phyloP scores from a whole-genome alignment of 2,113 vertebrate genomes.

The Stictonetta naevosa region DNA sequence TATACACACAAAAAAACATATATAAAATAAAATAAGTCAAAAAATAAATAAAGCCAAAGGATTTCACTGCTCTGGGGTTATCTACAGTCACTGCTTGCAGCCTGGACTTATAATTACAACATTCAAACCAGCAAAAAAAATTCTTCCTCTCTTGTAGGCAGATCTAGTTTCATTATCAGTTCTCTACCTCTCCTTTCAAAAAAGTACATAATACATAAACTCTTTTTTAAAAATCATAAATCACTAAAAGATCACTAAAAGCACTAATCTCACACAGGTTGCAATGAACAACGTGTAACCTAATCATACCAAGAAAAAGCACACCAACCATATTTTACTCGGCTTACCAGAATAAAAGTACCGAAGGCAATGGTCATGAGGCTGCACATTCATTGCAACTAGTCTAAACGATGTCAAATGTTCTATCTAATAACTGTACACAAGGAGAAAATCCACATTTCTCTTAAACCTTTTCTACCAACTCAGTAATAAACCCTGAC shows the following conservation, averaged over 20 bases:
- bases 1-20: neutral
- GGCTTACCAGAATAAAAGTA: constrained; percentile 7
- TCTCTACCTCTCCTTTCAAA: neutral
- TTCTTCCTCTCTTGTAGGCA: neutral
- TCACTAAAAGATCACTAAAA: neutral
- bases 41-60: neutral
- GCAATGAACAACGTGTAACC: neutral
- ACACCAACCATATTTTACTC: neutral
- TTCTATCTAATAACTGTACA: constrained; percentile 8
- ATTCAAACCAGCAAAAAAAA: neutral
- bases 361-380: neutral
- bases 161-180: neutral
- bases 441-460: neutral
- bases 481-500: no score
- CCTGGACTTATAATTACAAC: neutral
- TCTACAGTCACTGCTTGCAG: neutral
- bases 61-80: neutral
- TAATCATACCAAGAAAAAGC: neutral
- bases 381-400: neutral
- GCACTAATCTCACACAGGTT: neutral
- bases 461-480: constrained; percentile 34
- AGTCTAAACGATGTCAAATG: constrained; percentile 50
- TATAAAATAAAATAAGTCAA: neutral
- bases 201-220: neutral
- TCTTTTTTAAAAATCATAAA: neutral